Evolutionary conservation across 2,113 vertebrate species (phyloP).

Genomic region (rat (Rattus norvegicus)): GRCr8 NC_086023.1:63881001-63881500

Average conservation of each 20-base stretch:
- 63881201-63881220: slow-evolving; percentile 1
- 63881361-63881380: slow-evolving; percentile 30
- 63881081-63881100: background rate
- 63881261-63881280: slow-evolving; percentile 46
- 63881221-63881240: background rate
- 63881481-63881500: background rate
- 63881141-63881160: slow-evolving; percentile 4
- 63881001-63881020: slow-evolving; percentile 56
- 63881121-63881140: background rate
- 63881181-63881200: slow-evolving; percentile 41
- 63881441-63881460: slow-evolving; percentile 47
- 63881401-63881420: background rate
- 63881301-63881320: slow-evolving; percentile 21
- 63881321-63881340: slow-evolving; percentile 53
- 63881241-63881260: slow-evolving; percentile 29
- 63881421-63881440: slow-evolving; percentile 53
- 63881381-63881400: background rate
- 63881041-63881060: background rate
- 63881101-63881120: background rate
- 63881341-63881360: slow-evolving; percentile 2
- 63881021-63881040: slow-evolving; percentile 45
- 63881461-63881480: background rate
- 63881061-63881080: slow-evolving; percentile 29
- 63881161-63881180: background rate
- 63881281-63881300: background rate